These are phyloP conservation scores for Epinephelus cyanopodus DNA, from an alignment of 2,113 vertebrate species.

Conservation along the genomic window DNA sequence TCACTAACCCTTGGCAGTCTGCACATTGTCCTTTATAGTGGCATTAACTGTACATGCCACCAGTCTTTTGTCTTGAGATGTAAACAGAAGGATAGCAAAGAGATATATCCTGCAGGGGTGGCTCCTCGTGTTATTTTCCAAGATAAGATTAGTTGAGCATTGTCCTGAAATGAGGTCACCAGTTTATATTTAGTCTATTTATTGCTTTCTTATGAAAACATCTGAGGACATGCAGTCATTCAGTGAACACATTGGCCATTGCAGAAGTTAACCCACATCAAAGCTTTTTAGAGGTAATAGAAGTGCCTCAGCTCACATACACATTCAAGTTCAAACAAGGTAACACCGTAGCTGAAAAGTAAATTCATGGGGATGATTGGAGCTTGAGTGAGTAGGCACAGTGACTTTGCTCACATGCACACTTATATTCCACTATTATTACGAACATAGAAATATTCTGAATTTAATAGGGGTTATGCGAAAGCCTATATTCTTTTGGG, in stretches of 20 bases:
- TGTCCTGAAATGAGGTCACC: conserved; percentile 7
- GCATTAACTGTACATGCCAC: neutral
- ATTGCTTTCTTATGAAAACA: neutral
- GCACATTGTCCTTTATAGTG: neutral
- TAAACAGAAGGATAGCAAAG: neutral
- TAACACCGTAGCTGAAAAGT: neutral
- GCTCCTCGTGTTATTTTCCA: neutral
- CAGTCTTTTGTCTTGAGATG: neutral
- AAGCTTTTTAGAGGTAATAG: neutral
- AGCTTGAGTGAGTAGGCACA: neutral
- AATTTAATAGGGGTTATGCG: too few species aligned
- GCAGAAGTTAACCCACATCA: neutral
- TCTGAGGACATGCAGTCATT: conserved; percentile 2
- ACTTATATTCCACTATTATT: too few species aligned
- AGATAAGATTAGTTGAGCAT: neutral
- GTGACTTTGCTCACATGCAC: too few species aligned
- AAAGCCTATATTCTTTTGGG: too few species aligned
- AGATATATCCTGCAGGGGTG: too few species aligned
- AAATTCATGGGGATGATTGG: neutral
- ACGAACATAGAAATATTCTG: too few species aligned
- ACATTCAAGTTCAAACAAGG: neutral
- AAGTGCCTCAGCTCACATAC: neutral
- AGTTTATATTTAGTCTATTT: neutral
- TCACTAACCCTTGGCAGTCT: neutral
- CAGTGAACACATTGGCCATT: neutral